Evolutionary conservation across 2,797 vertebrate species (phyloP).

Genomic region (Cryptoblepharus egeriae): DNA sequence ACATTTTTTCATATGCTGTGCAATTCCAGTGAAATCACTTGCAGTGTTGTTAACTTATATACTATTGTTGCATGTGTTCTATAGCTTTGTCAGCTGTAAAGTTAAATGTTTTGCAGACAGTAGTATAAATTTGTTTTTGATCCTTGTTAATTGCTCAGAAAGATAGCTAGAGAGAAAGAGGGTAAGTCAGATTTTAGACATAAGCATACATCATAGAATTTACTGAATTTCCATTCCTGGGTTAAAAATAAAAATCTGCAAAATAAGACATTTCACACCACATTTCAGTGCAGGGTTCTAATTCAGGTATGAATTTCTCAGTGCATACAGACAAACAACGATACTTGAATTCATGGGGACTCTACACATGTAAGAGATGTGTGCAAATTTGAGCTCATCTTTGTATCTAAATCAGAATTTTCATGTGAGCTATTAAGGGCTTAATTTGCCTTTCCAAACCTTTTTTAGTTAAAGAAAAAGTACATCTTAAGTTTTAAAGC

Average conservation of each 20-base stretch:
- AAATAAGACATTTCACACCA: background rate
- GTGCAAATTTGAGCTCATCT: background rate
- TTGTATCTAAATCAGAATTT: background rate
- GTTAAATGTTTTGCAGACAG: background rate
- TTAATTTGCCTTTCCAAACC: conserved; percentile 33
- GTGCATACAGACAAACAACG: background rate
- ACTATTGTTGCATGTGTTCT: background rate
- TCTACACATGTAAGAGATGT: background rate
- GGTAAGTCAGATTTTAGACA: conserved; percentile 3
- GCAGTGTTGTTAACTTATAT: background rate
- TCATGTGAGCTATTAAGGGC: conserved; percentile 35
- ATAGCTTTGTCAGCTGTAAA: conserved; percentile 23
- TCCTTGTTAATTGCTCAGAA: conserved; percentile 24
- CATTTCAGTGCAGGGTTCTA: background rate
- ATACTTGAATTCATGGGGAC: background rate
- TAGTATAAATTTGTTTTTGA: background rate
- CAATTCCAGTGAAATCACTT: conserved; percentile 6
- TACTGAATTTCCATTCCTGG: conserved; percentile 20
- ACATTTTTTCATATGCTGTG: background rate
- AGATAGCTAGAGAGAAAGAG: background rate
- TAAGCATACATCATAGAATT: conserved; percentile 7
- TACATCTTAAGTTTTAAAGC: conserved; percentile 36
- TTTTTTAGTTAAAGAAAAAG: conserved; percentile 44
- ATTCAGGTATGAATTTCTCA: background rate
- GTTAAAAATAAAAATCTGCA: background rate